Evolutionary conservation across 2,797 vertebrate species (phyloP).

Genomic region (Catostomus latipinnis): DNA sequence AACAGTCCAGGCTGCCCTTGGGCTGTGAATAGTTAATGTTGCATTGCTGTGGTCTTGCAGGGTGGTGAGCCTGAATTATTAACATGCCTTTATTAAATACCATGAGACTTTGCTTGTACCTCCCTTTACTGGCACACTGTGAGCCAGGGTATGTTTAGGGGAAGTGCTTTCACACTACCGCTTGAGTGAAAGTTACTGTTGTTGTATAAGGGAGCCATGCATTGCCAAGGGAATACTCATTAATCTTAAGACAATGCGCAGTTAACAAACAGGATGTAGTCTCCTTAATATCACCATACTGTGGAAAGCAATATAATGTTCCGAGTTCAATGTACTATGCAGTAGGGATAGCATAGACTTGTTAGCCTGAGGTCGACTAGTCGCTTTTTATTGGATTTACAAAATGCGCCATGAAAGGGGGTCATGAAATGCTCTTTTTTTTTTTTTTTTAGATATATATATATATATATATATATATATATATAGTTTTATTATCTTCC

Average conservation of each 20-base stretch:
- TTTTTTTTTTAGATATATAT: too few relatives aligned
- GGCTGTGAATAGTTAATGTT: slow-evolving; percentile 74
- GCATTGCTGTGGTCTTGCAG: slow-evolving; percentile 59
- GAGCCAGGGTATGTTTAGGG: slow-evolving; percentile 12
- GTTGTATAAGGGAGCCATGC: slow-evolving; percentile 1
- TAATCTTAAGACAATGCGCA: slow-evolving; percentile 6
- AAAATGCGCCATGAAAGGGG: too few relatives aligned
- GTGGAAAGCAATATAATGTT: background rate
- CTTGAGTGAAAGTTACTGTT: slow-evolving; percentile 36
- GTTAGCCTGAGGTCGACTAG: too few relatives aligned
- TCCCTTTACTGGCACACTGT: slow-evolving; percentile 5
- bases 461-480: too few relatives aligned
- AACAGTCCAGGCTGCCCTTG: slow-evolving; percentile 46
- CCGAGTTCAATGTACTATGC: background rate
- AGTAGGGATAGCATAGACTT: too few relatives aligned
- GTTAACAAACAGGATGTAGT: slow-evolving; percentile 22
- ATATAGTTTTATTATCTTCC: too few relatives aligned
- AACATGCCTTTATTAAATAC: slow-evolving; percentile 72
- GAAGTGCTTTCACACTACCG: slow-evolving; percentile 21
- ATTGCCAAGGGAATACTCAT: slow-evolving; percentile 25
- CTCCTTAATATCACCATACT: background rate
- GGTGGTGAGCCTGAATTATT: slow-evolving; percentile 74
- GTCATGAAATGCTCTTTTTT: too few relatives aligned
- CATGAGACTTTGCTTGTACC: slow-evolving; percentile 55
- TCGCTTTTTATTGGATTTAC: too few relatives aligned